A percentile compares a stretch with the other conserved stretches of the same genome.
Evolutionary conservation across 1,140 invertebrate genomes (phyloP).

Genomic region (Melitaea cinxia): DNA sequence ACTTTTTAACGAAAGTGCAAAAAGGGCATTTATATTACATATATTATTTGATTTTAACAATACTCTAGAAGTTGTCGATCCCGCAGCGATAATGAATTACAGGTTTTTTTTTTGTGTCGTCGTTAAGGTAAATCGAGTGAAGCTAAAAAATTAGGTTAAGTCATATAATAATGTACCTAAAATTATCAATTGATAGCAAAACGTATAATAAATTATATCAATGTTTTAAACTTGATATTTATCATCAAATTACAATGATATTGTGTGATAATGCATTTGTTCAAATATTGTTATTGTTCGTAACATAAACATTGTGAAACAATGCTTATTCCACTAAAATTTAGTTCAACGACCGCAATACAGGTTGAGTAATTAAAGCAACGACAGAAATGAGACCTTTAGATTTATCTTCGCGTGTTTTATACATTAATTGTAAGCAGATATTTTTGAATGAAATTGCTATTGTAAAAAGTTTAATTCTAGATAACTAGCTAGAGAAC

Average conservation of each 20-base stretch:
- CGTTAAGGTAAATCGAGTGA: too few species aligned
- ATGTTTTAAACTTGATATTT: background rate
- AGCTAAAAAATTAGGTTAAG: too few species aligned
- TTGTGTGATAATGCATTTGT: slow-evolving; percentile 20
- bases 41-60: too few species aligned
- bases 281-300: slow-evolving; percentile 11
- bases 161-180: background rate
- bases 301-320: slow-evolving; percentile 25
- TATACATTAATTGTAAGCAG: background rate
- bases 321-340: slow-evolving; percentile 7
- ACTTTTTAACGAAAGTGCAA: too few species aligned
- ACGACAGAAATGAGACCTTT: background rate
- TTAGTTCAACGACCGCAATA: slow-evolving; percentile 28
- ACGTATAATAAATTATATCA: background rate
- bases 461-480: background rate
- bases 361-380: slow-evolving; percentile 15
- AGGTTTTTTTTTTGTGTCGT: too few species aligned
- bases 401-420: background rate
- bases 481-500: background rate
- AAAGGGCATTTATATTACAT: too few species aligned
- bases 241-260: slow-evolving; percentile 14
- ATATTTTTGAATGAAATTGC: background rate
- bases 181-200: background rate
- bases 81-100: too few species aligned
- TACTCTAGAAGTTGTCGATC: too few species aligned